phyloP scores from a whole-genome alignment of 2,888 invertebrate genomes.

The Brenthis daphne region DNA sequence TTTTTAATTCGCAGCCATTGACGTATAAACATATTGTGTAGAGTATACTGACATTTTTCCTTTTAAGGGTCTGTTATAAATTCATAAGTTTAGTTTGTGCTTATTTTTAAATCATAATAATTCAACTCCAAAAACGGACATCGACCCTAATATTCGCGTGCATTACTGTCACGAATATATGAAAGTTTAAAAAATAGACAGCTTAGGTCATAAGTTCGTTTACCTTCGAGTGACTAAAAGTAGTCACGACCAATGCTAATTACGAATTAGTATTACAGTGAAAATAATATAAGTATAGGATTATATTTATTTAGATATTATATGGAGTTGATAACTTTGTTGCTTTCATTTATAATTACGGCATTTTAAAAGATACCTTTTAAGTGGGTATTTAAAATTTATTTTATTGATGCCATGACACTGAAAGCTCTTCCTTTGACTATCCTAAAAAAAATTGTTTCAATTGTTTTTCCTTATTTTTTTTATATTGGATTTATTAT shows the following conservation, averaged over 20 bases:
- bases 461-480: too few relatives aligned
- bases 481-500: too few relatives aligned
- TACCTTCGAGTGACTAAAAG: slow-evolving; percentile 4
- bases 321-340: too few relatives aligned
- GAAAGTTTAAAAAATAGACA: slow-evolving; percentile 51
- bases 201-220: slow-evolving; percentile 9
- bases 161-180: slow-evolving; percentile 63
- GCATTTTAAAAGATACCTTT: too few relatives aligned
- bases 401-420: too few relatives aligned
- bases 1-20: slow-evolving; percentile 47
- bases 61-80: slow-evolving; percentile 17
- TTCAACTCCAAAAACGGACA: slow-evolving; percentile 41
- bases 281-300: background rate
- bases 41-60: slow-evolving; percentile 25
- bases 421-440: too few relatives aligned
- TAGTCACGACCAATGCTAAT: background rate
- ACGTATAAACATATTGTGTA: slow-evolving; percentile 22
- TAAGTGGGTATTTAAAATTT: too few relatives aligned
- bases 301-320: too few relatives aligned
- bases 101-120: background rate
- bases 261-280: background rate
- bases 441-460: too few relatives aligned
- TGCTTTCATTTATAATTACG: too few relatives aligned
- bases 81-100: background rate
- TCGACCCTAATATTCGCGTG: slow-evolving; percentile 64